Percentiles rank a stretch among this genome's conserved stretches.
Evolutionary conservation across 1,140 invertebrate genomes (phyloP).

Genomic region (Doryteuthis pealeii): DNA sequence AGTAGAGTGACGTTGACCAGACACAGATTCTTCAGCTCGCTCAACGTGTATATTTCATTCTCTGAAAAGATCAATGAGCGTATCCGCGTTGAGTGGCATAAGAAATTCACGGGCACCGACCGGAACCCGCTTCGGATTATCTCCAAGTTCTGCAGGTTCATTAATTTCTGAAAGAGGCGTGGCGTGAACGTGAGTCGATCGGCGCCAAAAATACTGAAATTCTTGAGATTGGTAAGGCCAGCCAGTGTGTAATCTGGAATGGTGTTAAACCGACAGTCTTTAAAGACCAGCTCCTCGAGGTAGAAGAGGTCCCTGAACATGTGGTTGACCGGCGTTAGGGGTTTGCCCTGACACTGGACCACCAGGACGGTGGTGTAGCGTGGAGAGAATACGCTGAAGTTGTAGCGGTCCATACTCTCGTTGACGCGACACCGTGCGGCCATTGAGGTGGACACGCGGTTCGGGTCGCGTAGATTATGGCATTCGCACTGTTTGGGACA

Average conservation of each 20-base stretch:
- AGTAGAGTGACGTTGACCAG: neutral
- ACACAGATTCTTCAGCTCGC: slow-evolving; percentile 24
- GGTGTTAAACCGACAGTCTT: neutral
- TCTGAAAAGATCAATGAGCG: slow-evolving; percentile 23
- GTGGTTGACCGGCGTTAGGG: neutral
- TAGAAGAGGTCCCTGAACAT: neutral
- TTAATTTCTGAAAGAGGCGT: slow-evolving; percentile 18
- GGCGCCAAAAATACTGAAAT: slow-evolving; percentile 27
- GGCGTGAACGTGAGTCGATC: slow-evolving; percentile 17
- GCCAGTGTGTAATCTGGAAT: slow-evolving; percentile 19
- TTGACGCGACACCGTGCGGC: neutral
- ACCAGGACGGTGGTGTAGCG: slow-evolving; percentile 1
- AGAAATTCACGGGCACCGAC: neutral
- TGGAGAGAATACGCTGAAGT: slow-evolving; percentile 1
- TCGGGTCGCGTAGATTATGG: neutral
- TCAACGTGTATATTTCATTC: slow-evolving; percentile 21
- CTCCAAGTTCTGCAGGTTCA: slow-evolving; percentile 20
- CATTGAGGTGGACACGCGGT: neutral
- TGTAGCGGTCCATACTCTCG: neutral
- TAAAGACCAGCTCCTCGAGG: slow-evolving; percentile 7
- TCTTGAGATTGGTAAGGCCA: slow-evolving; percentile 22
- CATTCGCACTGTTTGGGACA: slow-evolving; percentile 5
- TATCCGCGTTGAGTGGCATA: slow-evolving; percentile 20
- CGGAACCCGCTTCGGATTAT: slow-evolving; percentile 21
- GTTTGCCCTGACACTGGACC: neutral